A percentile compares a stretch with the other conserved stretches of the same genome.
phyloP scores from a whole-genome alignment of 2,113 vertebrate species.

The Coracopsis vasa region DNA sequence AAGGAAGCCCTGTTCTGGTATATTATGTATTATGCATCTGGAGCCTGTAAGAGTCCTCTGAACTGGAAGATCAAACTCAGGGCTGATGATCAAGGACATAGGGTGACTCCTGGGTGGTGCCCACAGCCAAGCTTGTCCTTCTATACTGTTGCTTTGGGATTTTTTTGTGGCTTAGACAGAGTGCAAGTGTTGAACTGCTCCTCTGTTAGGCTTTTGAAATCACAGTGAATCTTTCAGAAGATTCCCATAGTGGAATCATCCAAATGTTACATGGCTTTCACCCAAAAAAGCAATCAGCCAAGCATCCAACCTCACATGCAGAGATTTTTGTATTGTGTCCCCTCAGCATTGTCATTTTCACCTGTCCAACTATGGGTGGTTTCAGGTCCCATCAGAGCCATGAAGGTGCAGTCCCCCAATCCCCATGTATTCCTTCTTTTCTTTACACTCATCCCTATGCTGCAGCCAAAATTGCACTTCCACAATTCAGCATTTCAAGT shows the following conservation, averaged over 20 bases:
- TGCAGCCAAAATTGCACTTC: not conserved
- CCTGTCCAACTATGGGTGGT: not conserved
- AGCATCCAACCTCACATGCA: fast-evolving
- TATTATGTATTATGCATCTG: not conserved
- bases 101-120: not conserved
- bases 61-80: not conserved
- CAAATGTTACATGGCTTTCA: not conserved
- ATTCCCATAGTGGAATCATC: not conserved
- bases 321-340: not conserved
- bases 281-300: not conserved
- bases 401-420: not conserved
- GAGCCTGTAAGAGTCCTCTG: not conserved
- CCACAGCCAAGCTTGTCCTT: not conserved
- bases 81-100: fast-evolving
- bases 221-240: not conserved
- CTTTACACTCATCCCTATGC: not conserved
- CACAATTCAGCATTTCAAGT: not conserved
- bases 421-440: not conserved
- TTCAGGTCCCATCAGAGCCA: not conserved
- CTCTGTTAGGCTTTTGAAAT: not conserved
- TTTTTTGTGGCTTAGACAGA: not conserved
- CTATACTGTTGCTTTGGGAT: not conserved
- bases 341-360: not conserved
- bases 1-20: not conserved
- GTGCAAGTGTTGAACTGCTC: not conserved